A percentile compares a stretch with the other conserved stretches of the same genome.
These are phyloP conservation scores for Nymphalis urticae DNA, from an alignment of 2,888 invertebrate species.

Conservation along the genomic window DNA sequence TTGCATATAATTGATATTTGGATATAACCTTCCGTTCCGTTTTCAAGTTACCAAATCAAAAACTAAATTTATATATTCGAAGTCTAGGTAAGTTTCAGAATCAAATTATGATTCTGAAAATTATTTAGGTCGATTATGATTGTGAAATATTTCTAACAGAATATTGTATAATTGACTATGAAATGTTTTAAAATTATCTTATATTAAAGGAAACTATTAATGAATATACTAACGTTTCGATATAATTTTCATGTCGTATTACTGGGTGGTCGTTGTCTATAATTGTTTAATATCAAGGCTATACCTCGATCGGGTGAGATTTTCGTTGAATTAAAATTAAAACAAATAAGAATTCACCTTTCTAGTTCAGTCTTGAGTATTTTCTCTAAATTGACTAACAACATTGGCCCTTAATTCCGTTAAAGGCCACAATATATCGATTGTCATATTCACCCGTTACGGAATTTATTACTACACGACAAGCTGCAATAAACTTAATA, in stretches of 20 bases:
- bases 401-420: constrained; percentile 52
- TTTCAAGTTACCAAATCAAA: not conserved
- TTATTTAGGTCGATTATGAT: not conserved
- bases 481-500: not conserved
- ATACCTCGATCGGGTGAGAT: not conserved
- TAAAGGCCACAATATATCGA: constrained; percentile 33
- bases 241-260: not conserved
- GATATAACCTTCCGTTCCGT: not conserved
- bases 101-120: not conserved
- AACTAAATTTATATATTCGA: not conserved
- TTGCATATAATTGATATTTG: no score
- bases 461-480: constrained; percentile 19
- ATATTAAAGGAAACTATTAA: no score
- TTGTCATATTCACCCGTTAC: constrained; percentile 21
- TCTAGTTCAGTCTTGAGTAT: constrained; percentile 75
- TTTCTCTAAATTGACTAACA: constrained; percentile 74
- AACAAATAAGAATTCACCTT: constrained; percentile 46
- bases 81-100: not conserved
- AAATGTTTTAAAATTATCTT: not conserved
- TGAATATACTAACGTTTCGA: not conserved
- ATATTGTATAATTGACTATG: not conserved
- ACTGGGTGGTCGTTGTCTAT: not conserved
- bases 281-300: not conserved
- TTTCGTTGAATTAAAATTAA: constrained; percentile 19
- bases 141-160: not conserved